Evolutionary conservation across 2,888 invertebrate species (phyloP).

Genomic region (Euphydryas editha): DNA sequence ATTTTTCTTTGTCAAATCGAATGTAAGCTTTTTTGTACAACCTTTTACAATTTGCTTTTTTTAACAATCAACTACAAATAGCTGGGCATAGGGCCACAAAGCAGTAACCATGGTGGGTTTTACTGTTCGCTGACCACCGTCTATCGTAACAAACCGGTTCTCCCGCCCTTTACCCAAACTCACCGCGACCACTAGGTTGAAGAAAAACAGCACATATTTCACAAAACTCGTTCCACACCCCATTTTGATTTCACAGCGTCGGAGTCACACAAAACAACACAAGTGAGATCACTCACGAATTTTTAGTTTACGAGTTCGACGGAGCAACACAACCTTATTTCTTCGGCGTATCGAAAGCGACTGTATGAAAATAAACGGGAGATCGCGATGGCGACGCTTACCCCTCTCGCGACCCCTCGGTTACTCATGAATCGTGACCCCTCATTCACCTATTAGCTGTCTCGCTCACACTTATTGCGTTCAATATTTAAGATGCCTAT

Average conservation of each 20-base stretch:
- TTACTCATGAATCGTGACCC: slow-evolving; percentile 65
- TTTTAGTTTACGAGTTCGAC: slow-evolving; percentile 54
- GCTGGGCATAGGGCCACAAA: slow-evolving; percentile 45
- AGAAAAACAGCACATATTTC: slow-evolving; percentile 92
- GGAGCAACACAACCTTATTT: slow-evolving; percentile 49
- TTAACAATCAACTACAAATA: slow-evolving; percentile 36
- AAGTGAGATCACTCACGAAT: slow-evolving; percentile 68
- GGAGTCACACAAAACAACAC: slow-evolving; percentile 68
- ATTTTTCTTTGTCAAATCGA: neutral
- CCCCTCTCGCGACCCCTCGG: slow-evolving; percentile 45
- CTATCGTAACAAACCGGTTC: slow-evolving; percentile 74
- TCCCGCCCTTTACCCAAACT: slow-evolving; percentile 70
- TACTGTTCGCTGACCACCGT: slow-evolving; percentile 68
- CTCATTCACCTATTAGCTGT: slow-evolving; percentile 67
- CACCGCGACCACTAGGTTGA: slow-evolving; percentile 91
- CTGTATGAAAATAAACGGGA: slow-evolving; percentile 65
- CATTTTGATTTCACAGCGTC: slow-evolving; percentile 77
- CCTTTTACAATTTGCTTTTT: neutral
- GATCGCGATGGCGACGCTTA: slow-evolving; percentile 74
- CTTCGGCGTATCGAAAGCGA: slow-evolving; percentile 61
- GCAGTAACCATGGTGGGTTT: slow-evolving; percentile 45
- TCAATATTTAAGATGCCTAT: slow-evolving; percentile 29
- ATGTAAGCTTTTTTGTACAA: neutral
- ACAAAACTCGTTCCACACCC: slow-evolving; percentile 89
- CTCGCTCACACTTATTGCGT: slow-evolving; percentile 55